A percentile compares a stretch with the other conserved stretches of the same genome.
These are phyloP conservation scores for Augochlora pura DNA, from an alignment of 1,140 invertebrate genomes.

Conservation along the genomic window DNA sequence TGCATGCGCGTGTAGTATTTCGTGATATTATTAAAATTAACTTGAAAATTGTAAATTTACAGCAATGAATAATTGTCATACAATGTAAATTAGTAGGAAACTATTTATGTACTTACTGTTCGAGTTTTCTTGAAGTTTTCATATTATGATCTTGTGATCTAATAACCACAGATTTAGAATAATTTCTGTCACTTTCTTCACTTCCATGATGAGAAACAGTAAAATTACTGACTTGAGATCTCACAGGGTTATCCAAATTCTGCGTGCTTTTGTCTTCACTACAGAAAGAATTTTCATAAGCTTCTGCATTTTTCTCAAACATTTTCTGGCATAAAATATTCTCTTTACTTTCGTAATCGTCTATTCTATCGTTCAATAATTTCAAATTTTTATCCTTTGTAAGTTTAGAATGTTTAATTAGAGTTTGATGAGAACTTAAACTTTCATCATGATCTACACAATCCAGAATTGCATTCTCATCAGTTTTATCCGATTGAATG, in stretches of 20 bases:
- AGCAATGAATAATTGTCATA: background rate
- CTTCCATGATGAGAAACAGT: conserved; percentile 76
- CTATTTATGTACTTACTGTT: conserved; percentile 72
- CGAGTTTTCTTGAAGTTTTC: conserved; percentile 75
- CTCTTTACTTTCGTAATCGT: conserved; percentile 65
- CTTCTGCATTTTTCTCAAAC: conserved; percentile 44
- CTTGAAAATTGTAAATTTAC: background rate
- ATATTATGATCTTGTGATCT: conserved; percentile 71
- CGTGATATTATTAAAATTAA: conserved; percentile 43
- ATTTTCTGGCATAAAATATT: conserved; percentile 42
- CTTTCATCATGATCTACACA: conserved; percentile 72
- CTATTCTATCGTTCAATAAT: conserved; percentile 69
- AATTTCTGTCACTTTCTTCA: conserved; percentile 75
- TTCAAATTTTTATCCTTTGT: conserved; percentile 74
- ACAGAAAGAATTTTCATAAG: conserved; percentile 45
- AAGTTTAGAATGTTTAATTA: conserved; percentile 72
- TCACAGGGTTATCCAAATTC: conserved; percentile 70
- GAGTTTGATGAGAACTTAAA: conserved; percentile 71
- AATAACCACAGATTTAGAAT: conserved; percentile 75
- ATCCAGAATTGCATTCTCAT: conserved; percentile 67
- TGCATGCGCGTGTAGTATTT: conserved; percentile 38
- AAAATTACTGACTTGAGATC: conserved; percentile 74
- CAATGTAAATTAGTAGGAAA: conserved; percentile 6
- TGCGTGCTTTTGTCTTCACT: conserved; percentile 59
- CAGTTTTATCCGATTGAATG: conserved; percentile 62